These are phyloP conservation scores for Leptestheria dahalacensis DNA, from an alignment of 1,140 invertebrate species.

Conservation along the genomic window DNA sequence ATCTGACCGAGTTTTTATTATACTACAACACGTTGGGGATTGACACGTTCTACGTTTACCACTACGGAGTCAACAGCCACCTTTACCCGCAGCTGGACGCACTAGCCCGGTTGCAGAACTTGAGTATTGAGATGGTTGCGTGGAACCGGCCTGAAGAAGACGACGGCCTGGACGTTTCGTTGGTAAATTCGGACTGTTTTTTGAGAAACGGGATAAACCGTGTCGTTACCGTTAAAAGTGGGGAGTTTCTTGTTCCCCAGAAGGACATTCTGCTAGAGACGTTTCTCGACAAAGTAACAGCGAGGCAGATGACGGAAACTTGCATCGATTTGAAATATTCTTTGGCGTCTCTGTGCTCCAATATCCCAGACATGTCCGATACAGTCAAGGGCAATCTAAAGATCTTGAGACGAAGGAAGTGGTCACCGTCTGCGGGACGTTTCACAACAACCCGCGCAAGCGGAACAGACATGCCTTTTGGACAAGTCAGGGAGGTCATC, in stretches of 20 bases:
- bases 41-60: constrained; percentile 8
- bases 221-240: neutral
- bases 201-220: neutral
- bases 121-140: neutral
- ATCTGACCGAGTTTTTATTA: constrained; percentile 8
- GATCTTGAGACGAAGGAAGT: neutral
- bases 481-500: too few species aligned
- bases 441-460: too few species aligned
- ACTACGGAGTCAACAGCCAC: constrained; percentile 3
- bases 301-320: neutral
- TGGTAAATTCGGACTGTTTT: neutral
- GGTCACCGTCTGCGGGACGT: too few species aligned
- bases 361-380: neutral
- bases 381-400: neutral
- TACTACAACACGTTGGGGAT: constrained; percentile 6
- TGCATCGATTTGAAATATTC: too few species aligned
- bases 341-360: neutral
- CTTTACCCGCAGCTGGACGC: neutral
- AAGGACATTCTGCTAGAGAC: neutral
- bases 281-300: neutral
- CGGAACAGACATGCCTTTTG: too few species aligned
- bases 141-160: constrained; percentile 6
- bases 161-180: neutral
- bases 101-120: neutral
- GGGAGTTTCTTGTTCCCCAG: constrained; percentile 1